Conservation (phyloP, 2,113 vertebrate genomes). For the Callithrix jacchus region DNA sequence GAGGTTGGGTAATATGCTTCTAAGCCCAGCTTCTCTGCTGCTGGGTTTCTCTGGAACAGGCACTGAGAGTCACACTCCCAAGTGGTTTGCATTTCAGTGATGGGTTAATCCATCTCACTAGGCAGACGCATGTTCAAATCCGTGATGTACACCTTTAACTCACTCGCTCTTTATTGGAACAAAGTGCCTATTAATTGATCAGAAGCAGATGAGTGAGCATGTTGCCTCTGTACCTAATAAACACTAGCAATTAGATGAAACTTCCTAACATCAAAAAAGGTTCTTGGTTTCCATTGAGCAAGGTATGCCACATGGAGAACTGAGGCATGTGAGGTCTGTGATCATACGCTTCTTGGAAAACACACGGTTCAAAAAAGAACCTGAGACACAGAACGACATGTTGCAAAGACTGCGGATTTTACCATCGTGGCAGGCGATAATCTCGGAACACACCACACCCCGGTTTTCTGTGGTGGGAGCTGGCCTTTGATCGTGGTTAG, state of each 20-base stretch:
- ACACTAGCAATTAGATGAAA: neutral
- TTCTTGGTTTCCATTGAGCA: neutral
- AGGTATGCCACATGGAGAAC: conserved; percentile 31
- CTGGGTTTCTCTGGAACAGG: neutral
- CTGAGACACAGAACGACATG: fast-evolving
- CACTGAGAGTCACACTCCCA: neutral
- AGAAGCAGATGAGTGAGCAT: neutral
- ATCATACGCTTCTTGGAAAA: neutral
- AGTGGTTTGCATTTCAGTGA: conserved; percentile 22
- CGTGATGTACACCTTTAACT: conserved; percentile 40
- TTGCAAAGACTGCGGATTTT: neutral
- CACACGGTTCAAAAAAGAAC: neutral
- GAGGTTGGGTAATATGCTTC: fast-evolving
- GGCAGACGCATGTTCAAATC: conserved; percentile 59
- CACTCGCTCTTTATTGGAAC: neutral
- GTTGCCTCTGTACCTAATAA: neutral
- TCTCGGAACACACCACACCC: neutral
- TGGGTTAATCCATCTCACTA: conserved; percentile 10
- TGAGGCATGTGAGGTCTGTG: neutral
- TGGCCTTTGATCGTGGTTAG: fast-evolving
- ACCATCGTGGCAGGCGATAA: neutral
- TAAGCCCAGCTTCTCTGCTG: fast-evolving
- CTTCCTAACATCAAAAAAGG: neutral
- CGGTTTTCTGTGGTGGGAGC: too few relatives aligned
- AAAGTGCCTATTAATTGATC: neutral